phyloP scores from a whole-genome alignment of 1,140 invertebrate genomes.

The Colletes gigas region DNA sequence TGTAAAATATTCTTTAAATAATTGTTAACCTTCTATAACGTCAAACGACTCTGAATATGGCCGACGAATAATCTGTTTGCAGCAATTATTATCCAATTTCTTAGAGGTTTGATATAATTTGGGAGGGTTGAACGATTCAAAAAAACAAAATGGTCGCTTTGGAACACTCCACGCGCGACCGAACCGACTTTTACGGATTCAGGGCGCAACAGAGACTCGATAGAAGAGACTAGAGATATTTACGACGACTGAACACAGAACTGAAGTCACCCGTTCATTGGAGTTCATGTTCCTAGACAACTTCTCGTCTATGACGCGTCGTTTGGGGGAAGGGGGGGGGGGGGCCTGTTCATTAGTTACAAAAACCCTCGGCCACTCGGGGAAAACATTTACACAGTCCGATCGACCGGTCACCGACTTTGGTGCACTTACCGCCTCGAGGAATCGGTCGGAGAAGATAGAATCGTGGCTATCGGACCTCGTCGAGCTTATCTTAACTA shows the following conservation, averaged over 20 bases:
- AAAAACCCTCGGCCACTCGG: conserved; percentile 56
- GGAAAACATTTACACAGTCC: conserved; percentile 47
- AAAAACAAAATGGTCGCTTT: conserved; percentile 2
- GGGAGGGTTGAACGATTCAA: too few relatives aligned
- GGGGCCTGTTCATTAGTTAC: conserved; percentile 42
- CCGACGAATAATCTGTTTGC: too few relatives aligned
- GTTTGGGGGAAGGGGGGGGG: background rate
- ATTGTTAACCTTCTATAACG: too few relatives aligned
- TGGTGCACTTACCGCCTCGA: conserved; percentile 51
- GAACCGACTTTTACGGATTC: conserved; percentile 9
- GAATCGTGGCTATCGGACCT: conserved; percentile 2
- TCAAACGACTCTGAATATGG: too few relatives aligned
- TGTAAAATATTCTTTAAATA: too few relatives aligned
- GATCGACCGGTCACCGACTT: conserved; percentile 55
- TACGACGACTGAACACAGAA: background rate
- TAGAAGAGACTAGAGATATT: conserved; percentile 5
- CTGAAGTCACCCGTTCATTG: background rate
- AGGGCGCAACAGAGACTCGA: background rate
- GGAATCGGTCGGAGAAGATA: conserved; percentile 35
- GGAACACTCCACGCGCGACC: conserved; percentile 36
- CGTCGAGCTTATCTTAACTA: background rate
- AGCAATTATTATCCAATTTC: too few relatives aligned
- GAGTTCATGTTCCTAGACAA: background rate
- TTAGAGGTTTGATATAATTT: too few relatives aligned
- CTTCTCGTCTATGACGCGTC: background rate